Base-by-base conservation (phyloP, 2,797 vertebrate species). In the Orestias chungarensis region DNA sequence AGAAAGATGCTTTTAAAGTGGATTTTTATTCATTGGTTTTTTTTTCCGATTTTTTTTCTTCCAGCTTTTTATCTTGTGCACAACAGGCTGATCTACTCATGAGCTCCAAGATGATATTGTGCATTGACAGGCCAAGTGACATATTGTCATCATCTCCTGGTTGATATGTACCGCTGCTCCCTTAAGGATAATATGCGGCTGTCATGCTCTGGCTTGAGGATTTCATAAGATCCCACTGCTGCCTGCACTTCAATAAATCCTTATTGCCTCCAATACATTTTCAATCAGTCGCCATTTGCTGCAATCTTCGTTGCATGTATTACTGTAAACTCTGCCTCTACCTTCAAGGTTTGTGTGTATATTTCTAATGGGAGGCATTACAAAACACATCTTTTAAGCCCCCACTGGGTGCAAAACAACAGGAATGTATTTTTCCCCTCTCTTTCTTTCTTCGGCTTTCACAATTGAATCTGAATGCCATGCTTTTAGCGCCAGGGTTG, bases 401-500 rank as follows among this genome's bases (percentile, higher is more conserved):
- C 87, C 83, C 75, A 78, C 86, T 23, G 87, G 88, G 88, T 92
- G 90, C 79, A 88, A 87, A 91, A 93, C 91, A 93, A 89, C 78
- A 79, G 77, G 77, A 87, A 81, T 83, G 78, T 83, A 83, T 88
- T 91, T 87, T 87, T 82, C 81, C n/a, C 72, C 75, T 75, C 83
- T 89, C 82, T 88, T 80, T 68, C 79, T 78, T 88, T 82, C 79
- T 84, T 90, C 81, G 75, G 87, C 87, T 89, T 82, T 87, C 81
- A 84, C 88, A 89, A 90, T 89, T 90, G 90, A 92, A 91, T 90
- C 89, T 88, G 90, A 93, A 91, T 90, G 86, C 85, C 81, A 85
- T 87, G 91, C 91, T 91, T 93, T 93, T 92, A 93, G 88, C 73
- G 73, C 90, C 77, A 79, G 89, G 82, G 85, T 87, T 88, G 90